These are phyloP conservation scores for Teleiodes luculella DNA, from an alignment of 2,888 invertebrate species.

Conservation along the genomic window DNA sequence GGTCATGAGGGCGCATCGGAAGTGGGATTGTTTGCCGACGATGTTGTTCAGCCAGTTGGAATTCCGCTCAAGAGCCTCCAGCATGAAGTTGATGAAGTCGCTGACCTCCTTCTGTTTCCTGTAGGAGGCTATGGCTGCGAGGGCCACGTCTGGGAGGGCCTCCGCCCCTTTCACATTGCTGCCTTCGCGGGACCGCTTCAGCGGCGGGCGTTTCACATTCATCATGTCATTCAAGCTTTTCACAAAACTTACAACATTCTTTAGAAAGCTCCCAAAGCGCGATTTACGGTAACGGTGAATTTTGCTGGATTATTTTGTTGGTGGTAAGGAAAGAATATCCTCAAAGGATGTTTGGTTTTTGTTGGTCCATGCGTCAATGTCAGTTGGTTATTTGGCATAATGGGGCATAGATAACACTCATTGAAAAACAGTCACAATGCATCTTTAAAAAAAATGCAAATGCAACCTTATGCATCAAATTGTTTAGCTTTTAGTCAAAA, in stretches of 20 bases:
- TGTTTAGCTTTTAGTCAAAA: too few species aligned
- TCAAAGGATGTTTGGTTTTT: not conserved
- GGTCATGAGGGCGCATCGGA: conserved; percentile 59
- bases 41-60: conserved; percentile 58
- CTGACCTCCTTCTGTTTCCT: conserved; percentile 60
- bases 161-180: conserved; percentile 36
- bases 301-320: conserved; percentile 38
- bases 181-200: conserved; percentile 38
- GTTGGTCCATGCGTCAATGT: not conserved
- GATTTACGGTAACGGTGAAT: conserved; percentile 48
- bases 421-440: too few species aligned
- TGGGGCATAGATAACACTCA: too few species aligned
- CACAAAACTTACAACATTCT: conserved; percentile 43
- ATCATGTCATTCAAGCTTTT: conserved; percentile 35
- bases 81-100: conserved; percentile 59
- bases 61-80: conserved; percentile 57
- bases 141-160: conserved; percentile 50
- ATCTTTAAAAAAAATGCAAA: too few species aligned
- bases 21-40: conserved; percentile 52
- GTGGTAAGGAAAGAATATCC: not conserved
- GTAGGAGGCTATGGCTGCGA: conserved; percentile 62
- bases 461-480: too few species aligned
- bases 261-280: conserved; percentile 38
- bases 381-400: too few species aligned
- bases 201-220: conserved; percentile 39